Conservation (phyloP, 2,888 invertebrate species). For the Temnothorax unifasciatus region DNA sequence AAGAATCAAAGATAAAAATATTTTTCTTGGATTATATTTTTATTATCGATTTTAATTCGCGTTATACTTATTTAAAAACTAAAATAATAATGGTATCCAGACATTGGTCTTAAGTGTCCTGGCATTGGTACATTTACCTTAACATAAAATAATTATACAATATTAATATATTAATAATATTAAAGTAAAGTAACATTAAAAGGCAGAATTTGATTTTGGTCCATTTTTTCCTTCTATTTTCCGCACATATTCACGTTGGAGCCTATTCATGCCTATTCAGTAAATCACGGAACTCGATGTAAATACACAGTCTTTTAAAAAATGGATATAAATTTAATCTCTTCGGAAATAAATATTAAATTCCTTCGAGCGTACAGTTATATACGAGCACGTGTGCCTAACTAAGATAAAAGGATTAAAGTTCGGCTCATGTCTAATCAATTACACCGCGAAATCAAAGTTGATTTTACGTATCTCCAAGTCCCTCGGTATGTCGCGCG, state of each 20-base stretch:
- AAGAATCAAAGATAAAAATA: no score
- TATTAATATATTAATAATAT: not conserved
- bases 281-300: not conserved
- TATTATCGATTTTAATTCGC: no score
- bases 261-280: not conserved
- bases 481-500: not conserved
- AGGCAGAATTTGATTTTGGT: not conserved
- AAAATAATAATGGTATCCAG: no score
- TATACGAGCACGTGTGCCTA: not conserved
- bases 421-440: not conserved
- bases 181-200: not conserved
- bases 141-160: not conserved
- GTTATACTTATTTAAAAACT: no score
- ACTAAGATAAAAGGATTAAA: not conserved
- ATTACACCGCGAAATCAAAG: not conserved
- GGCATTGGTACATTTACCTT: no score
- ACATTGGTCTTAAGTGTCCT: no score
- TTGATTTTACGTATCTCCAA: constrained; percentile 1
- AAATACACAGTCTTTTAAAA: not conserved
- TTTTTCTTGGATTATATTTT: no score
- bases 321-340: not conserved
- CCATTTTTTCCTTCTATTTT: not conserved
- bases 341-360: not conserved
- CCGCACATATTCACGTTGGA: not conserved
- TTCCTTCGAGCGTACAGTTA: not conserved